Evolutionary conservation across 1,140 invertebrate species (phyloP).

Genomic region (Medauroidea extradentata): DNA sequence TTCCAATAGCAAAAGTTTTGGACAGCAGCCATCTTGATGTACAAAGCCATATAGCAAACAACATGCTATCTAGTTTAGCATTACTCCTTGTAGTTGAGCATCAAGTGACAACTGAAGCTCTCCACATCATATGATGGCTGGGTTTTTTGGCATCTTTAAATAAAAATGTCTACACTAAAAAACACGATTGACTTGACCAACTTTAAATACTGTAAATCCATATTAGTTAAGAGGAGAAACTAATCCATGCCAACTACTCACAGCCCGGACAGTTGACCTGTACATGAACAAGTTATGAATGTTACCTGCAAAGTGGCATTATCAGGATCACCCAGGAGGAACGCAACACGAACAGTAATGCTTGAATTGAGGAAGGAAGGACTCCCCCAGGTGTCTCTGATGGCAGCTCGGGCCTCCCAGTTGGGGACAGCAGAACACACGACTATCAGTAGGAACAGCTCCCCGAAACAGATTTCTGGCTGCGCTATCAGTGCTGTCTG

Average conservation of each 20-base stretch:
- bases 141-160: too few species aligned
- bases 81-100: too few species aligned
- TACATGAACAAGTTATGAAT: neutral
- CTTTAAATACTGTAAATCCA: too few species aligned
- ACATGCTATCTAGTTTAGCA: too few species aligned
- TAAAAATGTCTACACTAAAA: too few species aligned
- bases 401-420: slow-evolving; percentile 59
- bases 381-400: slow-evolving; percentile 73
- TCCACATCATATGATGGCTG: too few species aligned
- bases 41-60: too few species aligned
- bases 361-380: slow-evolving; percentile 27
- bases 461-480: slow-evolving; percentile 49
- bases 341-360: slow-evolving; percentile 49
- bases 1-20: too few species aligned
- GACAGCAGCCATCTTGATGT: too few species aligned
- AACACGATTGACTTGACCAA: too few species aligned
- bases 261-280: neutral
- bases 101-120: too few species aligned
- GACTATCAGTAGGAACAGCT: slow-evolving; percentile 62
- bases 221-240: too few species aligned
- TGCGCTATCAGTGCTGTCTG: slow-evolving; percentile 62
- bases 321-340: slow-evolving; percentile 52
- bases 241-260: neutral
- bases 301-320: slow-evolving; percentile 52
- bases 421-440: slow-evolving; percentile 67